A percentile compares a stretch with the other conserved stretches of the same genome.
Evolutionary conservation across 1,140 invertebrate species (phyloP).

Genomic region (Physella acuta): DNA sequence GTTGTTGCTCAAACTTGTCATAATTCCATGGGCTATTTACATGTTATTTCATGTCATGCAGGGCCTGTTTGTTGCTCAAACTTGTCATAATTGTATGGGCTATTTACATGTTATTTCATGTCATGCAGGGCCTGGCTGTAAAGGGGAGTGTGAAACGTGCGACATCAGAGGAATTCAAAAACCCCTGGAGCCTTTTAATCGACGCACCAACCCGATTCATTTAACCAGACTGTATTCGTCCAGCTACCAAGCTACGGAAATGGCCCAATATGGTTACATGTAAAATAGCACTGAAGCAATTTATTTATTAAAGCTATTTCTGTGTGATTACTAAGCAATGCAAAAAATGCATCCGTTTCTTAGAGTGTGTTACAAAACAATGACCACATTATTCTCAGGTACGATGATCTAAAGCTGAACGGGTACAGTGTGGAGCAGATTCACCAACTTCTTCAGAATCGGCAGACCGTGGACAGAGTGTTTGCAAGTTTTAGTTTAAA

Average conservation of each 20-base stretch:
- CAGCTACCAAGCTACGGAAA: conserved; percentile 3
- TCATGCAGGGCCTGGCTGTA: not conserved
- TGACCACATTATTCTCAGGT: conserved; percentile 15
- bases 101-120: not conserved
- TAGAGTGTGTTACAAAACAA: too few relatives aligned
- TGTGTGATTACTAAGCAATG: too few relatives aligned
- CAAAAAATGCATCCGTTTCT: too few relatives aligned
- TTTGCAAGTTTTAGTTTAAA: conserved; percentile 31
- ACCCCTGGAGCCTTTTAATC: conserved; percentile 31
- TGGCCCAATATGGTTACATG: conserved; percentile 20
- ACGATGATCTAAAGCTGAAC: conserved; percentile 32
- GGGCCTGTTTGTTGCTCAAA: too few relatives aligned
- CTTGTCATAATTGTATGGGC: too few relatives aligned
- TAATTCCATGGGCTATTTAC: too few relatives aligned
- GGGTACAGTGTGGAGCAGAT: conserved; percentile 24
- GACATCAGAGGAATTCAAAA: conserved; percentile 2
- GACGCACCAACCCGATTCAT: conserved; percentile 29
- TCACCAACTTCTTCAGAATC: conserved; percentile 22
- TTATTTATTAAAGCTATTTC: not conserved
- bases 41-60: not conserved
- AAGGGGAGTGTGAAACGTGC: conserved; percentile 4
- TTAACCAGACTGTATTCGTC: conserved; percentile 19
- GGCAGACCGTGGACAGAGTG: conserved; percentile 17
- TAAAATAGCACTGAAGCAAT: not conserved
- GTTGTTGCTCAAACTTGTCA: too few relatives aligned